These are phyloP conservation scores for Macrotus californicus DNA, from an alignment of 2,113 vertebrate species.

Conservation along the genomic window DNA sequence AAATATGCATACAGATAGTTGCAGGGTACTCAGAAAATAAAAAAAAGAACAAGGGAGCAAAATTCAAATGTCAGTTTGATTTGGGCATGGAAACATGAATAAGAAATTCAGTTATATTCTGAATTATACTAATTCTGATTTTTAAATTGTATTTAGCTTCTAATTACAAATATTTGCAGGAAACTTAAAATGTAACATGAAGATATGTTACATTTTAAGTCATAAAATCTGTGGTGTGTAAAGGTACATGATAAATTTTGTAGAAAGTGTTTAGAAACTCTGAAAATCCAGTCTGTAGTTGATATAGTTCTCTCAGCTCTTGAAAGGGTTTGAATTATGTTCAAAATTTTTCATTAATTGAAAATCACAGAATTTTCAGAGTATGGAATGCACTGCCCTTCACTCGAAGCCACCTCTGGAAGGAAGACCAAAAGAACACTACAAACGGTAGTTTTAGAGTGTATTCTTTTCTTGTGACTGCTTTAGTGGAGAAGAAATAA, in stretches of 20 bases:
- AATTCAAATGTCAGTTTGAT: background rate
- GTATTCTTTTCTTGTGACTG: background rate
- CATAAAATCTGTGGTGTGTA: background rate
- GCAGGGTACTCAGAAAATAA: background rate
- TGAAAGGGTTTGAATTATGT: background rate
- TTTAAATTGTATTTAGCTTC: conserved; percentile 32
- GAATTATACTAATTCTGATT: conserved; percentile 20
- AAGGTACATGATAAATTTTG: conserved; percentile 11
- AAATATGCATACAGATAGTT: background rate
- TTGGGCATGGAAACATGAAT: background rate
- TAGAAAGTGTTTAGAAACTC: background rate
- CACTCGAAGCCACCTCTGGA: background rate
- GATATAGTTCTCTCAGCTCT: background rate
- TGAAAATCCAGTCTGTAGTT: conserved; percentile 16
- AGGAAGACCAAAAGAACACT: background rate
- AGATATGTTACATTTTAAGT: background rate
- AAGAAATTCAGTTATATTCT: background rate
- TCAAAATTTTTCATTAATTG: conserved; percentile 6
- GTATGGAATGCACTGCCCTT: background rate
- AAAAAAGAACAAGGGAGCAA: background rate
- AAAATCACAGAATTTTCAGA: background rate
- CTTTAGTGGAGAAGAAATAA: conserved; percentile 38
- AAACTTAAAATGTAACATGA: background rate
- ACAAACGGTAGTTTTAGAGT: background rate
- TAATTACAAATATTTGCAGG: background rate